A percentile compares a stretch with the other conserved stretches of the same genome.
phyloP scores from a whole-genome alignment of 2,797 vertebrate species.

The Aphelocoma californica region DNA sequence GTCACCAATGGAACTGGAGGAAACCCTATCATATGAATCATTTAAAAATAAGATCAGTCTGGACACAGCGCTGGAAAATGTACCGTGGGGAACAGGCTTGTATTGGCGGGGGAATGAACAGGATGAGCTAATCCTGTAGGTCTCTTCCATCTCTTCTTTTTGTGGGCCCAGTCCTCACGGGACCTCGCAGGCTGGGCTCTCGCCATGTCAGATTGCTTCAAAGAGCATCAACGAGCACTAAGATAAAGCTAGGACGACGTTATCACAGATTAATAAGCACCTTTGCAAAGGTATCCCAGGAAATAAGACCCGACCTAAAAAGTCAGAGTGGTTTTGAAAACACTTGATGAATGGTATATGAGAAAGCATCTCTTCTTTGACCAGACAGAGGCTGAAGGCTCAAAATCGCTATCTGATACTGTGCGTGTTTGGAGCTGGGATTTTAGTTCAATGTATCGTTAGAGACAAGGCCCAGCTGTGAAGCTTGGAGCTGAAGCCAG shows the following conservation, averaged over 20 bases:
- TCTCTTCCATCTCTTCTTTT: conserved; percentile 60
- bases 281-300: neutral
- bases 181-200: neutral
- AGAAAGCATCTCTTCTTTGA: conserved; percentile 22
- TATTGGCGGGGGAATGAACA: conserved; percentile 52
- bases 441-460: neutral
- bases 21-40: conserved; percentile 69
- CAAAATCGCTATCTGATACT: neutral
- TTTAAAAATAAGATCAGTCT: conserved; percentile 61
- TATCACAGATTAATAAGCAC: neutral
- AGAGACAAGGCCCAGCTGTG: conserved; percentile 42
- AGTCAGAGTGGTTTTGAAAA: neutral
- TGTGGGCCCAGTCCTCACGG: conserved; percentile 50
- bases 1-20: conserved; percentile 55
- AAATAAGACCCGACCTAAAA: neutral
- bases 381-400: neutral
- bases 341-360: neutral
- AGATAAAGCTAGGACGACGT: neutral
- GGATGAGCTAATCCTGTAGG: conserved; percentile 64
- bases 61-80: conserved; percentile 68
- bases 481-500: conserved; percentile 25
- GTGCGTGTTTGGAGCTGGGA: neutral
- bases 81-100: conserved; percentile 57
- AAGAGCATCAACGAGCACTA: neutral
- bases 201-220: neutral